Evolutionary conservation across 2,797 vertebrate genomes (phyloP).

Genomic region (Synaphobranchus kaupii): DNA sequence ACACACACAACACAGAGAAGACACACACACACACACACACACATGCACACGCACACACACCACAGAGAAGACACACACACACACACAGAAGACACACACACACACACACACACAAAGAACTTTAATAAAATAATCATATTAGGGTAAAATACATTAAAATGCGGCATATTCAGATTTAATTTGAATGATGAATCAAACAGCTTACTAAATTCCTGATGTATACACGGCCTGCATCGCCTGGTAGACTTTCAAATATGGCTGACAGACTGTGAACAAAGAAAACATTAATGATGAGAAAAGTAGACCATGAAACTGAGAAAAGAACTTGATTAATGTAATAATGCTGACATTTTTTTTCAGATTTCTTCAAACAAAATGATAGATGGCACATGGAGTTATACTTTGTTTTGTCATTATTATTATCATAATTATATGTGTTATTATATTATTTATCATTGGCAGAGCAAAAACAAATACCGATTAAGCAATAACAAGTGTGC

Average conservation of each 20-base stretch:
- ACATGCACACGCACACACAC: too few relatives aligned
- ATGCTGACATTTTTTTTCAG: not conserved
- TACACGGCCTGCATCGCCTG: conserved; percentile 93
- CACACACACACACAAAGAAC: not conserved
- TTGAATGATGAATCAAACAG: conserved; percentile 40
- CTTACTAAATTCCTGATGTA: conserved; percentile 95
- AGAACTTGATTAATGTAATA: not conserved
- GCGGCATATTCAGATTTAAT: not conserved
- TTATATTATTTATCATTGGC: too few relatives aligned
- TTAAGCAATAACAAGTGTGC: too few relatives aligned
- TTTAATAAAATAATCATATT: not conserved
- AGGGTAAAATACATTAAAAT: not conserved
- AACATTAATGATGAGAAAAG: conserved; percentile 36
- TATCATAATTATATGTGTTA: too few relatives aligned
- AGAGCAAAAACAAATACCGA: too few relatives aligned
- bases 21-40: too few relatives aligned
- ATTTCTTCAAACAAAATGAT: too few relatives aligned
- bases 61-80: too few relatives aligned
- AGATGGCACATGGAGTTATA: too few relatives aligned
- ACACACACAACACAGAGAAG: too few relatives aligned
- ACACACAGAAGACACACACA: too few relatives aligned
- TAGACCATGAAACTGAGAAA: not conserved
- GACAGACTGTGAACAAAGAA: conserved; percentile 75
- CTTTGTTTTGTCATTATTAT: too few relatives aligned
- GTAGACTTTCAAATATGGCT: conserved; percentile 90